Percentiles rank a stretch among this genome's conserved stretches.
These are phyloP conservation scores for Galemys pyrenaicus DNA, from an alignment of 2,113 vertebrate genomes.

Conservation along the genomic window DNA sequence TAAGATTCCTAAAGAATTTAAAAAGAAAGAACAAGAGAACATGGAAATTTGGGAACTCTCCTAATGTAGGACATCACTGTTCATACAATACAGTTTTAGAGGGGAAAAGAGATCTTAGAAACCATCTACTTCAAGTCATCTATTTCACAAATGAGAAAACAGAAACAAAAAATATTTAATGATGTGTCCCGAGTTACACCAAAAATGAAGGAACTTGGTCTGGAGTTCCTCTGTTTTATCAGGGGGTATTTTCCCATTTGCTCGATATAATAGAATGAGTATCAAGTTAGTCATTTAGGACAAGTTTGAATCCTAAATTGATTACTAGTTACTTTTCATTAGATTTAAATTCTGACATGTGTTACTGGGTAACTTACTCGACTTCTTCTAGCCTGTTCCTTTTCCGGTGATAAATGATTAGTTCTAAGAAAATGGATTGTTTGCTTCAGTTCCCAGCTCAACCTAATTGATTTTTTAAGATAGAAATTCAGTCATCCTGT, in stretches of 20 bases:
- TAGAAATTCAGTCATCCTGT: not conserved
- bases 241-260: accelerated
- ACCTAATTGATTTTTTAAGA: accelerated
- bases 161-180: not conserved
- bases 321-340: not conserved
- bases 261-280: not conserved
- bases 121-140: not conserved
- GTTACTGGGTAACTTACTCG: not conserved
- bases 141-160: not conserved
- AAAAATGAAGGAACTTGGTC: not conserved
- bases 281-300: not conserved
- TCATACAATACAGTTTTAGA: not conserved
- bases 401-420: not conserved
- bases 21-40: not conserved
- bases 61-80: not conserved
- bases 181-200: not conserved
- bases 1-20: not conserved
- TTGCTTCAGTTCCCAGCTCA: not conserved
- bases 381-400: not conserved
- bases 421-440: not conserved
- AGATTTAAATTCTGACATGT: not conserved
- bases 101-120: not conserved
- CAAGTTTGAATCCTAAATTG: not conserved
- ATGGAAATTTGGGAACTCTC: not conserved
- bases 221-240: not conserved